phyloP scores from a whole-genome alignment of 2,797 vertebrate species.

The Enteromius fasciolatus region DNA sequence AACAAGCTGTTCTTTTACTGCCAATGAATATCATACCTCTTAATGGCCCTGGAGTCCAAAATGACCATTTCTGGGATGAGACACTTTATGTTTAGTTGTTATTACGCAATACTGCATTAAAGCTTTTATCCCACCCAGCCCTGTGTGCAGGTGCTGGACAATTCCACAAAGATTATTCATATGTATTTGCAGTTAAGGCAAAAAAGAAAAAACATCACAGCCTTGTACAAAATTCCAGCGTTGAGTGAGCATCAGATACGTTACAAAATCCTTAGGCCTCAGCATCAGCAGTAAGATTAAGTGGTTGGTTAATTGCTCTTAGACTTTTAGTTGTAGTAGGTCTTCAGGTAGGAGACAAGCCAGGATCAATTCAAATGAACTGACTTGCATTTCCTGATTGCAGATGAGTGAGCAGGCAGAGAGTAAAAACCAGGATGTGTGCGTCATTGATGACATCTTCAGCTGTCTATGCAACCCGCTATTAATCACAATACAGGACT shows the following conservation, averaged over 20 bases:
- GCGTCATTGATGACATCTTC: constrained; percentile 54
- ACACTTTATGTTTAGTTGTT: background rate
- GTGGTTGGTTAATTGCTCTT: constrained; percentile 53
- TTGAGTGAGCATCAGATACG: constrained; percentile 10
- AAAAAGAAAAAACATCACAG: background rate
- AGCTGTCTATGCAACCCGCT: constrained; percentile 26
- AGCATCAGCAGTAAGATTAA: constrained; percentile 52
- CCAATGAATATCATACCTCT: background rate
- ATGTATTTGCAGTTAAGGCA: background rate
- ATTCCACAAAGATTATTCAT: background rate
- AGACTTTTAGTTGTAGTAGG: constrained; percentile 49
- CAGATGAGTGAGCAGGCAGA: constrained; percentile 18
- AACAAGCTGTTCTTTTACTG: background rate
- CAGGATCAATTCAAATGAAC: constrained; percentile 64
- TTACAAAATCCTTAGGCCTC: constrained; percentile 5
- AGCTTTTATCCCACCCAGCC: background rate
- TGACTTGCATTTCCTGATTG: constrained; percentile 62
- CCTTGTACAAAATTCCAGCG: background rate
- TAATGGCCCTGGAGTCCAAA: constrained; percentile 3
- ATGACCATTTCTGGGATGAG: background rate
- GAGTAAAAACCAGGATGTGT: constrained; percentile 34
- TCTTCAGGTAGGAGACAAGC: constrained; percentile 54
- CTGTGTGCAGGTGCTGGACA: constrained; percentile 10
- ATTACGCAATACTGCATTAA: constrained; percentile 11
- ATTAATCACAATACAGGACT: constrained; percentile 48